Evolutionary conservation across 2,888 invertebrate genomes (phyloP), one percentile per base, ranked within the genome.

Genomic region (Myathropa florea): DNA sequence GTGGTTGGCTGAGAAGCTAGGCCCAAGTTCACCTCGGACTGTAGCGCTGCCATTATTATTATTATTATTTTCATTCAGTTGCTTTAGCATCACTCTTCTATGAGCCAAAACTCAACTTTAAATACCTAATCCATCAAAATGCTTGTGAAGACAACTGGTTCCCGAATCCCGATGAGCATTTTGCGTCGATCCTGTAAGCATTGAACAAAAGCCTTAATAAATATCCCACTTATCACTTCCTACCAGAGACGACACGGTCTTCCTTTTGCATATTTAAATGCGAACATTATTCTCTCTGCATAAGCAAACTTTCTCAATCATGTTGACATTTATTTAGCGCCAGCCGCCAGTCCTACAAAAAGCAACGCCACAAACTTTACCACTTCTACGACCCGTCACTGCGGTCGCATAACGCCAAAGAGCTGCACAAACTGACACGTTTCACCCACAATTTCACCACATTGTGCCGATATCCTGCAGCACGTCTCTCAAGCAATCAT

Each of bases 261-360:
- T 67, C 46, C 36, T 28, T 39, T 65, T 76, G 75, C 65, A 65
- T 59, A 65, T 68, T 36, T 68, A 68, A 68, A 68, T 53, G 60
- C 68, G 70, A 36, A 70, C 70, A 78, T 70, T 55, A 70, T 55
- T 70, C 70, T 33, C 39, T 23, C 53, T 53, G 61, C 68, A 77
- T 63, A 57, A 33, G 55, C 21, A 70, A 70, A 78, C 63, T 61
- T 63, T 36, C 59, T 76, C 64, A 82, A 82, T 82, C 64, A 76
- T 59, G 70, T 71, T 82, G 70, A 76, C 76, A 60, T 76, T 82
- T 75, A 75, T 68, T 70, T 75, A 36, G 36, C 59, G 61, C 23
- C 4, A 59, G 4, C 26, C 55, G 9, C n/a, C 21, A n/a, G 30
- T 65, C 12, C 6, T 28, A 26, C 26, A 46, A 67, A 80, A 36